Conservation (phyloP, 1,140 invertebrate genomes). For the Drosophila grimshawi region DNA sequence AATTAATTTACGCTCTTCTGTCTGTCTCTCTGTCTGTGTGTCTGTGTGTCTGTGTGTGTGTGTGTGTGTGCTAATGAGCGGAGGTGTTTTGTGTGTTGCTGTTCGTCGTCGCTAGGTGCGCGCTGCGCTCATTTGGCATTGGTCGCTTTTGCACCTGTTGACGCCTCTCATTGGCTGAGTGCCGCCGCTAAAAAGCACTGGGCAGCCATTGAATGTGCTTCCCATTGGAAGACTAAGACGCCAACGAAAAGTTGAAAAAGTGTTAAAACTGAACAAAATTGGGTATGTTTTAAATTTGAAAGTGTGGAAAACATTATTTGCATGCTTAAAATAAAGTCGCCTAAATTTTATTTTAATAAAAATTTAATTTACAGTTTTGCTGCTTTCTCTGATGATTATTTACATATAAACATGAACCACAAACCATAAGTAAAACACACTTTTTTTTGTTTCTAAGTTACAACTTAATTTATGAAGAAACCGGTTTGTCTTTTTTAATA, state of each 20-base stretch:
- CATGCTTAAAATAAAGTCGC: too few relatives aligned
- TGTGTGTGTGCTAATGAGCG: conserved; percentile 66
- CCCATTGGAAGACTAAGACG: not conserved
- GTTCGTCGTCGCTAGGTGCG: conserved; percentile 51
- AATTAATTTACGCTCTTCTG: conserved; percentile 68
- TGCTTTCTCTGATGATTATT: too few relatives aligned
- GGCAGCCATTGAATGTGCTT: conserved; percentile 40
- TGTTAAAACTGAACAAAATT: too few relatives aligned
- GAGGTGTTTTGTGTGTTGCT: conserved; percentile 49
- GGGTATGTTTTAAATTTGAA: too few relatives aligned
- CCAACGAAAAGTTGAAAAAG: not conserved
- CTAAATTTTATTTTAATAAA: too few relatives aligned
- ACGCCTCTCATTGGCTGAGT: conserved; percentile 60
- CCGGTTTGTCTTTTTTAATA: too few relatives aligned
- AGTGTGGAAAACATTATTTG: too few relatives aligned
- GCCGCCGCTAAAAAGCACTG: not conserved
- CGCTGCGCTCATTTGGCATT: conserved; percentile 53
- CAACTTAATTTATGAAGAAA: too few relatives aligned
- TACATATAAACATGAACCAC: too few relatives aligned
- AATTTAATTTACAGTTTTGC: too few relatives aligned
- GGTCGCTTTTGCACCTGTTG: conserved; percentile 70
- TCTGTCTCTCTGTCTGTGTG: not conserved
- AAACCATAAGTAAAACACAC: too few relatives aligned
- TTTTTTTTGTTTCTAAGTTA: too few relatives aligned
- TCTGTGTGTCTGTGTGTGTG: conserved; percentile 41